Evolutionary conservation across 2,888 invertebrate genomes (phyloP).

Genomic region (Maniola hyperantus): DNA sequence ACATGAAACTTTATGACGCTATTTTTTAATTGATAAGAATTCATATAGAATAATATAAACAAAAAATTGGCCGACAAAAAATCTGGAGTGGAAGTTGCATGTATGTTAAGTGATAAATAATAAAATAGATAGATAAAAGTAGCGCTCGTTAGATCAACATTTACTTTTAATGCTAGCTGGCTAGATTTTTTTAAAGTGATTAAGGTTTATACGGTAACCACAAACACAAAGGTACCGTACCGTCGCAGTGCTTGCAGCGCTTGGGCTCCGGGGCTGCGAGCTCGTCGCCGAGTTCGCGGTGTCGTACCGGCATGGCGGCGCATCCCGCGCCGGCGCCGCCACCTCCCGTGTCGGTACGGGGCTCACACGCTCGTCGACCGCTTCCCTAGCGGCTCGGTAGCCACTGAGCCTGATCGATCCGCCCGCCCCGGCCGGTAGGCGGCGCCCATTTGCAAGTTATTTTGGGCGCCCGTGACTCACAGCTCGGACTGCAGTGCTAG

Average conservation of each 20-base stretch:
- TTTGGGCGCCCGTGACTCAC: conserved; percentile 78
- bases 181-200: background rate
- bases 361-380: conserved; percentile 68
- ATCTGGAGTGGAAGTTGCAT: background rate
- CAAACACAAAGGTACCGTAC: conserved; percentile 72
- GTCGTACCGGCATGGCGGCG: conserved; percentile 83
- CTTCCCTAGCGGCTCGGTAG: conserved; percentile 76
- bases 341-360: conserved; percentile 66
- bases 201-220: conserved; percentile 16
- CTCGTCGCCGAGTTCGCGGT: conserved; percentile 82
- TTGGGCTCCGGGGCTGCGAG: conserved; percentile 89
- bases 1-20: background rate
- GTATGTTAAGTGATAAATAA: too few relatives aligned
- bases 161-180: background rate
- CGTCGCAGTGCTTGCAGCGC: conserved; percentile 96
- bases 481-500: conserved; percentile 61
- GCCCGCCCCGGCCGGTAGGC: conserved; percentile 82
- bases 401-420: conserved; percentile 74
- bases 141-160: background rate
- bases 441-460: conserved; percentile 78
- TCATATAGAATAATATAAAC: too few relatives aligned
- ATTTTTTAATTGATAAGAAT: background rate
- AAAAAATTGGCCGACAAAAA: background rate
- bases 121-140: too few relatives aligned
- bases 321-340: conserved; percentile 81